These are phyloP conservation scores for Mastacembelus armatus DNA, from an alignment of 2,797 vertebrate species.

Conservation along the genomic window DNA sequence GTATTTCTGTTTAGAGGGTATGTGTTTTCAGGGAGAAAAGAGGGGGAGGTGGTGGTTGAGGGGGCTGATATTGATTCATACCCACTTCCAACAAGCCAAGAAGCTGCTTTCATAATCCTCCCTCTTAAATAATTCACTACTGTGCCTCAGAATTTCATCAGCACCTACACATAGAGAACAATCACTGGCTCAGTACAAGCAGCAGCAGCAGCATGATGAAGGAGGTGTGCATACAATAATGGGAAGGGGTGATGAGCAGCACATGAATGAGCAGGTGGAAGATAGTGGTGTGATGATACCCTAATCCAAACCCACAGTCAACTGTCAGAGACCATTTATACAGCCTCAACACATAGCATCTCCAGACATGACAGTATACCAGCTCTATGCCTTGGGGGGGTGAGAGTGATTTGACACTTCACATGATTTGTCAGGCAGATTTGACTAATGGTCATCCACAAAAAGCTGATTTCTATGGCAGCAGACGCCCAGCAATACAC, in stretches of 20 bases:
- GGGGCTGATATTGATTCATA: conserved; percentile 74
- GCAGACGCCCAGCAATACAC: not conserved
- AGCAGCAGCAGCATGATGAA: conserved; percentile 24
- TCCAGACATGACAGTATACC: not conserved
- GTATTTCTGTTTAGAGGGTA: conserved; percentile 62
- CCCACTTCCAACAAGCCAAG: conserved; percentile 68
- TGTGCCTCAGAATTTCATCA: conserved; percentile 79
- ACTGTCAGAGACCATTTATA: conserved; percentile 13
- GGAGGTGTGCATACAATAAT: conserved; percentile 1
- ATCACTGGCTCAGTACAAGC: conserved; percentile 47
- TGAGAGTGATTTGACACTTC: conserved; percentile 23
- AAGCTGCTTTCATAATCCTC: conserved; percentile 77
- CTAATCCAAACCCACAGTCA: conserved; percentile 26
- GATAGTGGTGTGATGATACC: conserved; percentile 29
- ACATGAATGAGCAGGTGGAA: conserved; percentile 50
- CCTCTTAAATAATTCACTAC: conserved; percentile 82
- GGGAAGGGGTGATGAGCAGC: conserved; percentile 41
- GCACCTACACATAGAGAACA: conserved; percentile 76
- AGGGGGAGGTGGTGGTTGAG: not conserved
- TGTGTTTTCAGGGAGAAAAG: conserved; percentile 41
- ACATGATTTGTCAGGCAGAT: conserved; percentile 31
- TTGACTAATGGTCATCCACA: conserved; percentile 22
- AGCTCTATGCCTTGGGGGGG: not conserved
- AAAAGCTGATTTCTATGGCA: conserved; percentile 4
- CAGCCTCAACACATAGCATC: conserved; percentile 11